Evolutionary conservation across 1,140 invertebrate species (phyloP).

Genomic region (Leptonema lineaticorne): DNA sequence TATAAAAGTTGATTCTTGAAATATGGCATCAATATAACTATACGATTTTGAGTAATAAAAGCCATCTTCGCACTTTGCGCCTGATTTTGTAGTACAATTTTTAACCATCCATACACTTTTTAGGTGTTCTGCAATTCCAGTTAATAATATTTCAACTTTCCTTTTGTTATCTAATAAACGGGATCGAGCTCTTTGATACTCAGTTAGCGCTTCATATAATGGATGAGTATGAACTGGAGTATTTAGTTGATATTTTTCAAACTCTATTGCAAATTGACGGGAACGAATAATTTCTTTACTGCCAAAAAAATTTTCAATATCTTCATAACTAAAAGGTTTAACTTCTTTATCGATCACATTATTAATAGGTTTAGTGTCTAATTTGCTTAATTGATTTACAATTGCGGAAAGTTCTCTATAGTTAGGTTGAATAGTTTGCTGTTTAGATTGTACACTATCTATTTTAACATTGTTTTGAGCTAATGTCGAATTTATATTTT

Average conservation of each 20-base stretch:
- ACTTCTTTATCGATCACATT: not conserved
- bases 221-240: constrained; percentile 29
- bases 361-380: not conserved
- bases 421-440: constrained; percentile 10
- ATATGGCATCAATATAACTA: constrained; percentile 28
- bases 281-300: constrained; percentile 32
- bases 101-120: constrained; percentile 29
- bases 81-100: constrained; percentile 15
- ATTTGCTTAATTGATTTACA: constrained; percentile 21
- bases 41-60: constrained; percentile 13
- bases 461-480: not conserved
- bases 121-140: constrained; percentile 24
- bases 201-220: constrained; percentile 32
- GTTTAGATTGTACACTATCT: not conserved
- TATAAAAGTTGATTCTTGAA: constrained; percentile 20
- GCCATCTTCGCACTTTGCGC: constrained; percentile 26
- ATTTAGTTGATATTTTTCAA: constrained; percentile 34
- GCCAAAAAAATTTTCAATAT: constrained; percentile 32
- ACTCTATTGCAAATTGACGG: constrained; percentile 22
- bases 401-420: constrained; percentile 26
- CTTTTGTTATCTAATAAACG: constrained; percentile 29
- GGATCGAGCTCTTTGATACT: constrained; percentile 36
- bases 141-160: constrained; percentile 12
- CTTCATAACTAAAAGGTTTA: constrained; percentile 36
- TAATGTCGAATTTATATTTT: not conserved